phyloP scores from a whole-genome alignment of 2,113 vertebrate genomes.

The Ariopsis seemanni region DNA sequence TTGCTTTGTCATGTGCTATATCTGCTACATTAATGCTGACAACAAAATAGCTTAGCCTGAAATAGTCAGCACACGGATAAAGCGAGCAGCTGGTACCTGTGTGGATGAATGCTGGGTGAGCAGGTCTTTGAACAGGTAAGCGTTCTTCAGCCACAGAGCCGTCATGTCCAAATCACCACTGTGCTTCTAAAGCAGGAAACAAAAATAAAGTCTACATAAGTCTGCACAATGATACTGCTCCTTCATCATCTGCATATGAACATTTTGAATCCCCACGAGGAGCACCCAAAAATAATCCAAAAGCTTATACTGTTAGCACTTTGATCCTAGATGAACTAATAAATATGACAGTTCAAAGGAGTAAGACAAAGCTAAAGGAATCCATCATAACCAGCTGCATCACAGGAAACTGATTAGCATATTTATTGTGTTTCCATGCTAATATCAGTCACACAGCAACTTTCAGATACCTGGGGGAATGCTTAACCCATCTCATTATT shows the following conservation, averaged over 20 bases:
- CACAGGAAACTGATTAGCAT: not conserved
- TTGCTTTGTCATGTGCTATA: not conserved
- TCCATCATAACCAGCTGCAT: not conserved
- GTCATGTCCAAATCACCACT: slow-evolving; percentile 62
- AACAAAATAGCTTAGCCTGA: not conserved
- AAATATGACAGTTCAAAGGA: not conserved
- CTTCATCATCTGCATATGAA: not conserved
- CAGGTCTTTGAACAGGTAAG: slow-evolving; percentile 71
- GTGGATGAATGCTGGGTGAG: slow-evolving; percentile 69
- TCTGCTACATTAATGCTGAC: not conserved
- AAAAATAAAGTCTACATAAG: not conserved
- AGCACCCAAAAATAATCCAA: not conserved
- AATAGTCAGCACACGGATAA: not conserved
- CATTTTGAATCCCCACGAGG: not conserved
- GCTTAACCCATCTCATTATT: not conserved
- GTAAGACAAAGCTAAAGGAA: not conserved
- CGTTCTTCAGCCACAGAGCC: slow-evolving; percentile 76
- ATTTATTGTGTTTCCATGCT: not conserved
- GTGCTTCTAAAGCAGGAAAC: slow-evolving; percentile 68
- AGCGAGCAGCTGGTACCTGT: slow-evolving; percentile 54
- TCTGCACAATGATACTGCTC: not conserved
- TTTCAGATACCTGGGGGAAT: not conserved
- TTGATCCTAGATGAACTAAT: not conserved
- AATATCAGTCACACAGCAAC: not conserved
- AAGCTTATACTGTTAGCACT: not conserved